Base-by-base conservation (phyloP, 2,888 invertebrate species). In the Caenorhabditis doughertyi region DNA sequence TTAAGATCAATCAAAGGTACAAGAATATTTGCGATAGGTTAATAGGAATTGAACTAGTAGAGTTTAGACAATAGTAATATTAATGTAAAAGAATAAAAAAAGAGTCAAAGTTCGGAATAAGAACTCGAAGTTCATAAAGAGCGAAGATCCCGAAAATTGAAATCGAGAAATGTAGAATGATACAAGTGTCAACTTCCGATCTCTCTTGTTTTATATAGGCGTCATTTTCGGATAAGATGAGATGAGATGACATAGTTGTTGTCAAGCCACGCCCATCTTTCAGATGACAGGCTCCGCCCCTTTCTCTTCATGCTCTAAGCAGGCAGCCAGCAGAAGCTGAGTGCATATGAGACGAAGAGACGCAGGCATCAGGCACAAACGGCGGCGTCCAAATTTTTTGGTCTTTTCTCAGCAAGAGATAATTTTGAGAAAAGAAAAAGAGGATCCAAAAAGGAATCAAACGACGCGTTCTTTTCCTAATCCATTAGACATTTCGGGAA, bases 221-320 rank as follows among this genome's bases (percentile, higher is more conserved):
- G 23, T 23, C 21, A 25, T 25, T 25, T 23, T 51, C 13, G 58
- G 55, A 56, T 47, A 49, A 55, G 60, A 51, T 44, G 44, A 55
- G 76, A 68, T 58, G 76, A 68, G 77, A 60, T 76, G 76, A 76
- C 76, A 76, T 29, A 68, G 51, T 67, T 76, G 76, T 76, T 76
- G 76, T 76, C 76, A 76, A 29, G 68, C 76, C 32, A 58, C 76
- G 76, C 76, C 76, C 68, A 21, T 42, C 49, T 76, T 76, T 65
- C 76, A 76, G 76, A 76, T 76, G 76, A 76, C 76, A 76, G 68
- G 23, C 76, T 32, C 67, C 76, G 67, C 76, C 76, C 60, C 51
- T 35, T 35, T 11, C 13, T 39, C 13, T 29, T 4, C 39, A 44
- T 29, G 13, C 29, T 29, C 35, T 18, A 21, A 32, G 39, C 11